Base-by-base conservation (phyloP, 2,888 invertebrate genomes). In the Athetis lepigone region DNA sequence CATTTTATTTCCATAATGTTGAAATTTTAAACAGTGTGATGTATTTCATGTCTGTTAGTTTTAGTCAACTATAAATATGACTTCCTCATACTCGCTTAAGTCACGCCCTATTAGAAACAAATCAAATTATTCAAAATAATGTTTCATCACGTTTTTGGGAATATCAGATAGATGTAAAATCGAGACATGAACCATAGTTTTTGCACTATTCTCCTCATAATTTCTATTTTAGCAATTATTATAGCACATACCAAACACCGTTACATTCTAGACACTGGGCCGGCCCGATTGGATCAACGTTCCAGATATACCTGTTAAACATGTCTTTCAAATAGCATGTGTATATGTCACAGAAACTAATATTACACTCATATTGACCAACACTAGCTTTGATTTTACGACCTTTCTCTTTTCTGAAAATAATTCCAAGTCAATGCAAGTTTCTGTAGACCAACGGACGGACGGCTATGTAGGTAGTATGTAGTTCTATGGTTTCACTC, bases 401-500 rank as follows among this genome's bases (percentile, higher is more conserved):
- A 70, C 71, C 77, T 81, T 79, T 80, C 81, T 81, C 80, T 80
- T 81, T 81, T 67, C 68, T 58, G 47, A 76, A 63, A 63, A 51
- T 77, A 68, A 72, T 81, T 79, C 63, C 46, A 37, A 68, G 50
- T 58, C 23, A 40, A 37, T 74, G 82, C 74, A 75, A 72, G 71
- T 78, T 77, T 79, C 75, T 74, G 70, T 79, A 73, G 49, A 74
- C 56, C 42, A 27, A 47, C 60, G 54, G 23, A 47, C 60, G 54
- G 23, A 50, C 45, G 37, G 47, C 36, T 60, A 43, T 67, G 45
- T 63, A 51, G 65, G 59, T 39, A 58, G 33, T 13, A 33, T 33
- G 66, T 62, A 64, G 59, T 76, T 64, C 70, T 89, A 89, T 81
- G 88, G 89, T 84, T 89, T 90, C 88, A 75, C 80, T 78, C 64